phyloP scores from a whole-genome alignment of 2,113 vertebrate genomes.

The Onychostoma macrolepis region DNA sequence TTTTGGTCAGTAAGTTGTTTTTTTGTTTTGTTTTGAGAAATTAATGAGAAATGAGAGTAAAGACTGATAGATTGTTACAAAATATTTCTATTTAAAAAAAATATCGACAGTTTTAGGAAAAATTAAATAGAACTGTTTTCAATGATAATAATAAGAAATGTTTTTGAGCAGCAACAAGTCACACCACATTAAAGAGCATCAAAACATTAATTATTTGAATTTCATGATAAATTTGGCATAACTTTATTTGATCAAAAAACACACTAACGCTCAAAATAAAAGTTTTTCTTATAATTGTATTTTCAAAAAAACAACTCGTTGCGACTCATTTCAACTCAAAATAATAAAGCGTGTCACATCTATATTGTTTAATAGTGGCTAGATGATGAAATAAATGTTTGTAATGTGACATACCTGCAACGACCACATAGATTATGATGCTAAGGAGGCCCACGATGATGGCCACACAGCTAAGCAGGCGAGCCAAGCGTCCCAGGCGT shows the following conservation, averaged over 20 bases:
- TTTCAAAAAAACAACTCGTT: not conserved
- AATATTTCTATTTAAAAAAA: not conserved
- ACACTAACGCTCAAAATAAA: not conserved
- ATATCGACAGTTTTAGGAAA: not conserved
- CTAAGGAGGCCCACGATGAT: conserved; percentile 82
- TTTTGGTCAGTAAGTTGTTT: no score
- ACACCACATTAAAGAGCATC: not conserved
- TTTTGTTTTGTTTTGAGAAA: not conserved
- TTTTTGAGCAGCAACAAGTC: not conserved
- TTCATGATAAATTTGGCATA: not conserved
- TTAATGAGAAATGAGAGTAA: not conserved
- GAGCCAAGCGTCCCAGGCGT: conserved; percentile 84
- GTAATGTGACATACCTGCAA: conserved; percentile 72
- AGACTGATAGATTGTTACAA: not conserved
- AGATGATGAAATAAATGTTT: not conserved
- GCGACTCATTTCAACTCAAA: not conserved
- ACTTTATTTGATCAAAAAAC: not conserved
- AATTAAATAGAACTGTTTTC: not conserved
- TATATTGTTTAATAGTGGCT: not conserved
- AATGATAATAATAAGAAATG: not conserved
- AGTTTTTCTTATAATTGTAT: not conserved
- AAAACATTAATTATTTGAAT: not conserved
- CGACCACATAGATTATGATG: conserved; percentile 76
- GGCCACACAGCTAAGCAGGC: conserved; percentile 83
- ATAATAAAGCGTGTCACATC: not conserved